Evolutionary conservation across 1,140 invertebrate species (phyloP).

Genomic region (Drosophila sp.): DNA sequence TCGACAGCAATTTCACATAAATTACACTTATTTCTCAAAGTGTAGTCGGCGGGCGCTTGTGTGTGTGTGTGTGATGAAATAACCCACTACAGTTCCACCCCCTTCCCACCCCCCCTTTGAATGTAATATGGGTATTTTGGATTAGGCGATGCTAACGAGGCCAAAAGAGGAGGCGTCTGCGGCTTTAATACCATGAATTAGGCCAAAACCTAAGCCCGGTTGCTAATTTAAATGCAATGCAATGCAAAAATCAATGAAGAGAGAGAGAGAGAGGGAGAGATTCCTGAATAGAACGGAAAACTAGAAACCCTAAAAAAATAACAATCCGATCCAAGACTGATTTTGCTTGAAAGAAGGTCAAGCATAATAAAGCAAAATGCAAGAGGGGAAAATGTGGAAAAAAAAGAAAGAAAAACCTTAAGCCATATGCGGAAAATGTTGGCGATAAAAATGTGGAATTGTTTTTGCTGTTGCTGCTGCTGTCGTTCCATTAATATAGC

Average conservation of each 20-base stretch:
- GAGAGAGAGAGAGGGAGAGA: background rate
- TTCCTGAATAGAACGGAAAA: too few relatives aligned
- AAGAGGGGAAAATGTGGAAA: background rate
- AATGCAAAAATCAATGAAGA: background rate
- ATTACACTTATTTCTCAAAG: constrained; percentile 53
- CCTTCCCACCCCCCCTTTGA: too few relatives aligned
- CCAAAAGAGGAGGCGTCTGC: constrained; percentile 30
- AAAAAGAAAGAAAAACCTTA: background rate
- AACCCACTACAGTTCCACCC: background rate
- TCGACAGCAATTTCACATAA: constrained; percentile 68
- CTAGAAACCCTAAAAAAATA: background rate
- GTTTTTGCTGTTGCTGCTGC: constrained; percentile 13
- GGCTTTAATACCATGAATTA: constrained; percentile 55
- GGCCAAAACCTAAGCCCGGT: constrained; percentile 46
- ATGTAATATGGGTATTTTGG: constrained; percentile 39
- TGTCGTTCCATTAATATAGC: constrained; percentile 7
- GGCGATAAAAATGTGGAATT: constrained; percentile 27
- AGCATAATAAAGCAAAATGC: background rate
- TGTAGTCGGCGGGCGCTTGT: background rate
- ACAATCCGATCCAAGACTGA: background rate
- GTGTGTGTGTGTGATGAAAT: background rate
- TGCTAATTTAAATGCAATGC: constrained; percentile 15
- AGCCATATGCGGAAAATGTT: constrained; percentile 40
- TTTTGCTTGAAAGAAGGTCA: too few relatives aligned
- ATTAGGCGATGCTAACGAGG: constrained; percentile 70